Evolutionary conservation across 2,888 invertebrate species (phyloP).

Genomic region (Cremastobaeus sp.): DNA sequence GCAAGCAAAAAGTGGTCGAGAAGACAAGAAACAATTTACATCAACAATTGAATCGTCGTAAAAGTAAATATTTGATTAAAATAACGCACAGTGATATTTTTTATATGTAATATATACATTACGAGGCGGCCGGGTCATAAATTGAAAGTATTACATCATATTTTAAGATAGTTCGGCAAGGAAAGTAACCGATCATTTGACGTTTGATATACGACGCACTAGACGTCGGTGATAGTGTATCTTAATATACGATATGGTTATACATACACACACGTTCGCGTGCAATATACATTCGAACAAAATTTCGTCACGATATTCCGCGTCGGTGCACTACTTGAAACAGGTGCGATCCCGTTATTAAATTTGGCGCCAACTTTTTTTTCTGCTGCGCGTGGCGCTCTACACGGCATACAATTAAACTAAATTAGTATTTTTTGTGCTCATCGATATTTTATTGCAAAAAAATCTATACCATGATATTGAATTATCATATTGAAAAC

Average conservation of each 20-base stretch:
- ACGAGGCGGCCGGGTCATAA: conserved; percentile 12
- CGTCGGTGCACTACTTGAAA: conserved; percentile 59
- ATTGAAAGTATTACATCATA: conserved; percentile 17
- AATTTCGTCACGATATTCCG: conserved; percentile 61
- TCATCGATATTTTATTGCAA: too few species aligned
- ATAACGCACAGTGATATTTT: conserved; percentile 6
- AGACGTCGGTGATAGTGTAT: conserved; percentile 29
- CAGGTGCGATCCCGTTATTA: conserved; percentile 61
- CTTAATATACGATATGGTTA: conserved; percentile 42
- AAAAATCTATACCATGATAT: too few species aligned
- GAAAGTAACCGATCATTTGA: conserved; percentile 41
- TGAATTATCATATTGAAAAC: too few species aligned
- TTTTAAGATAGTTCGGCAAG: conserved; percentile 14
- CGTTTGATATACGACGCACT: conserved; percentile 31
- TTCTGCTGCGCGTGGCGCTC: background rate
- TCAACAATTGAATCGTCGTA: conserved; percentile 4
- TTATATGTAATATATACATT: conserved; percentile 2
- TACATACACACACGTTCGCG: conserved; percentile 30
- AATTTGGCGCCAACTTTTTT: conserved; percentile 53
- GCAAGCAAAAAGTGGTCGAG: too few species aligned
- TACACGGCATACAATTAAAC: conserved; percentile 55
- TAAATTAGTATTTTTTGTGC: conserved; percentile 48
- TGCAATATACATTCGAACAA: conserved; percentile 43
- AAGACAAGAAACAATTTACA: conserved; percentile 8
- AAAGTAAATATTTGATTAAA: background rate